Base-by-base conservation (phyloP, 2,113 vertebrate species). In the Benitochromis conjunctus region DNA sequence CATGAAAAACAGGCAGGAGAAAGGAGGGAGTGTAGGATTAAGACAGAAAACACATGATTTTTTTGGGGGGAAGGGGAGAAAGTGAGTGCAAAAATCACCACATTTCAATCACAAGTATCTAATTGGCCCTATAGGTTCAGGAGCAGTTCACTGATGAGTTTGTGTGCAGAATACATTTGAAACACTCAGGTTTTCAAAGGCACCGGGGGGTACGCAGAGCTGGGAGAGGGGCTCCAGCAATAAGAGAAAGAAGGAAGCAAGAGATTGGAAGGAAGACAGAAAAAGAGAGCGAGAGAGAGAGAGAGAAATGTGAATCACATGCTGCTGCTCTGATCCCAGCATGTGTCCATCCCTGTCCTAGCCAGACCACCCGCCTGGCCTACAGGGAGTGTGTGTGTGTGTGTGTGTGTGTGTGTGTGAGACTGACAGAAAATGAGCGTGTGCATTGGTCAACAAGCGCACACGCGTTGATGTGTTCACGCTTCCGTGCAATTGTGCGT, bases 311-410 rank as follows among this genome's bases (percentile, higher is more conserved):
- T 91, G 92, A 91, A 92, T 92, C 89, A 91, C 87, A 89, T 84
- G 46, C 80, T 86, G 89, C 85, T 82, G 86, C 91, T 93, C 92
- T 93, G 91, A 92, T 89, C 91, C 83, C 95, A 93, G 93, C 93
- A 81, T 91, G 95, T 83, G 91, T 93, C 88, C 91, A 88, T 93
- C 66, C 89, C 86, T 86, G 88, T 90, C 89, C 87, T 81, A 85
- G 89, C 86, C 87, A 87, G 91, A 94, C 94, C 91, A 89, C 93
- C 94, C 29, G 79, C 91, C 60, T 81, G 53, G 87, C 80, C 84
- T 91, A 81, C 82, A 86, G 86, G 57, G 90, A 93, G 89, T 86
- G 46, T 86, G 26, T 86, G 81, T 88, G 86, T 34, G 43, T 36
- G 76, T 16, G 46, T 38, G 69, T 38, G 48, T 46, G 43, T 85